Base-by-base conservation (phyloP, 2,113 vertebrate species). In the Cacatua alba region DNA sequence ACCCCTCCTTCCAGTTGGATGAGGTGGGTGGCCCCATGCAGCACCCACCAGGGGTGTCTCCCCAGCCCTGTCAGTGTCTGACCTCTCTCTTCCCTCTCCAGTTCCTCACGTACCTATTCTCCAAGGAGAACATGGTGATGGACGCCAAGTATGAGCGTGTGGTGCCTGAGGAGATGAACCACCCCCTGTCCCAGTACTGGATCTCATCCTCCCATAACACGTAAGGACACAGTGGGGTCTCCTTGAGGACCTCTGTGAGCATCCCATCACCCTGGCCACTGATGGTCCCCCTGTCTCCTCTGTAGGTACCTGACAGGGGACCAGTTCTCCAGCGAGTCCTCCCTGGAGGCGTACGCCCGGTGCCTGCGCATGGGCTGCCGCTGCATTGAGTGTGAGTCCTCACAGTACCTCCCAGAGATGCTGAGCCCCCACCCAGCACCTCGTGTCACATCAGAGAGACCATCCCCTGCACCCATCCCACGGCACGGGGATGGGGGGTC, bases 141-240 rank as follows among this genome's bases (percentile, higher is more conserved):
- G 98, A 99, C 7, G 95, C 98, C 21, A 98, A 98, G 53, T 98
- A 96, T 0, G 97, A 98, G 10, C 96, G 96, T 0, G 97, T 98
- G 25, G 88, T 95, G 80, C 95, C 97, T 0, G 99, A 99, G 17
- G 98, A 99, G 88, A 99, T 99, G 99, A 99, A 98, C 72, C 95
- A 97, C 37, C 98, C 99, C 1, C 86, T 99, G 70, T 98, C 99
- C 43, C 98, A 99, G 91, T 99, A 99, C 95, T 99, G 99, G 99
- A 99, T 99, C 94, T 99, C 98, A 18, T 99, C 99, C 8, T 99
- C 99, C 25, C 99, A 99, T 94, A 99, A 99, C 95, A 99, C 99
- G 99, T 99, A 98, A 97, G 97, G 63, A 52, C 10, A 11, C 41
- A 13, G 2, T 21, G 25, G 25, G 16, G 3, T 9, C 21, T 53